These are phyloP conservation scores for Phania funesta DNA, from an alignment of 2,888 invertebrate genomes.

Conservation along the genomic window DNA sequence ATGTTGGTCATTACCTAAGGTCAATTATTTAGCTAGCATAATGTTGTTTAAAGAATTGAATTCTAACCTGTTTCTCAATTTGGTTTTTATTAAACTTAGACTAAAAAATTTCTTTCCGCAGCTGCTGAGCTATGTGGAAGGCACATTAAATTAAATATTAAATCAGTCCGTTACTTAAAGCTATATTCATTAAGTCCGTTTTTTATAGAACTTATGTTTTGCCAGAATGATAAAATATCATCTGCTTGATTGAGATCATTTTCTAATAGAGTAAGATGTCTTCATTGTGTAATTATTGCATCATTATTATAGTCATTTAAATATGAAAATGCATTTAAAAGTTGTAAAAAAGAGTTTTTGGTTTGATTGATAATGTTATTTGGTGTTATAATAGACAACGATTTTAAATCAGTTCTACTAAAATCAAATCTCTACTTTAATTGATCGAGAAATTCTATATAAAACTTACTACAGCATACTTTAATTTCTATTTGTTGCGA, in stretches of 20 bases:
- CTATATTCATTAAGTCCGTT: slow-evolving; percentile 28
- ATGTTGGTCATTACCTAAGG: background rate
- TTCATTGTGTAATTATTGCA: slow-evolving; percentile 15
- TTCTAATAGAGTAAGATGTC: slow-evolving; percentile 16
- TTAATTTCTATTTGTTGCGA: too few relatives aligned
- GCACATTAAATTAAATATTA: slow-evolving; percentile 35
- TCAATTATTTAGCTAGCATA: slow-evolving; percentile 21
- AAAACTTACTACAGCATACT: too few relatives aligned
- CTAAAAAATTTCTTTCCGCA: slow-evolving; percentile 20
- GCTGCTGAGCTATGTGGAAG: slow-evolving; percentile 29
- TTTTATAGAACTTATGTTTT: slow-evolving; percentile 6
- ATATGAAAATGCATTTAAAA: too few relatives aligned
- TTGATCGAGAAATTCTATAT: slow-evolving; percentile 3
- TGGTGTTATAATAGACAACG: background rate
- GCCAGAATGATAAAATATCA: slow-evolving; percentile 15
- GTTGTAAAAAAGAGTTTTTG: background rate
- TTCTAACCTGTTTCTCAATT: slow-evolving; percentile 4
- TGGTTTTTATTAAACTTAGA: slow-evolving; percentile 18
- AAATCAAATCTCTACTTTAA: background rate
- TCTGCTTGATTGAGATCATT: slow-evolving; percentile 21
- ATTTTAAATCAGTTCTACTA: background rate
- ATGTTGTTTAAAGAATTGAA: background rate
- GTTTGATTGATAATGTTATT: background rate
- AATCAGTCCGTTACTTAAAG: slow-evolving; percentile 19
- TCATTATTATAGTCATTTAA: slow-evolving; percentile 11